A percentile compares a stretch with the other conserved stretches of the same genome.
These are phyloP conservation scores for Tanytarsus gracilentus DNA, from an alignment of 2,888 invertebrate species.

Conservation along the genomic window DNA sequence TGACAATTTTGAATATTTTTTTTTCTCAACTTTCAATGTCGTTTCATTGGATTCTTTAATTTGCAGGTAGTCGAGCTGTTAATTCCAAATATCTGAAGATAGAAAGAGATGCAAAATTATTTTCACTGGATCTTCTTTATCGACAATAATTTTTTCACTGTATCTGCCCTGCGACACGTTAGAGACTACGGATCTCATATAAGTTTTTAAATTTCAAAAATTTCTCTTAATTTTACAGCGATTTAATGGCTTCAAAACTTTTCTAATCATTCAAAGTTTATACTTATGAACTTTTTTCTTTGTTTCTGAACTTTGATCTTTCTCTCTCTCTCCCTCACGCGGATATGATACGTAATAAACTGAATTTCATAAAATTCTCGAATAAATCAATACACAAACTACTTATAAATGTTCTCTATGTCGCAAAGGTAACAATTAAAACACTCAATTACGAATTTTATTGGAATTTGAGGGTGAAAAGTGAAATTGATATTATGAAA, in stretches of 20 bases:
- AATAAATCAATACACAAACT: slow-evolving; percentile 7
- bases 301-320: not conserved
- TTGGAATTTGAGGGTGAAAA: not conserved
- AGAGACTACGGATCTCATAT: too few species aligned
- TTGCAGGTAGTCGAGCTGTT: too few species aligned
- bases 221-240: too few species aligned
- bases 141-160: too few species aligned
- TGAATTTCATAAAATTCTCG: not conserved
- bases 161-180: too few species aligned
- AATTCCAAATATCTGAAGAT: too few species aligned
- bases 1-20: not conserved
- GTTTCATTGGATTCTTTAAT: too few species aligned
- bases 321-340: not conserved
- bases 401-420: slow-evolving; percentile 1
- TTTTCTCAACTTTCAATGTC: not conserved
- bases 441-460: slow-evolving; percentile 11
- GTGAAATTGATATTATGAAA: not conserved
- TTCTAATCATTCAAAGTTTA: too few species aligned
- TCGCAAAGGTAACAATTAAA: not conserved
- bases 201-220: too few species aligned
- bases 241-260: too few species aligned
- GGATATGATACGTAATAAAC: slow-evolving; percentile 2
- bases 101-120: too few species aligned
- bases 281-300: not conserved
- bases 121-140: too few species aligned